Evolutionary conservation across 1,140 invertebrate species (phyloP).

Genomic region (Maconellicoccus hirsutus): DNA sequence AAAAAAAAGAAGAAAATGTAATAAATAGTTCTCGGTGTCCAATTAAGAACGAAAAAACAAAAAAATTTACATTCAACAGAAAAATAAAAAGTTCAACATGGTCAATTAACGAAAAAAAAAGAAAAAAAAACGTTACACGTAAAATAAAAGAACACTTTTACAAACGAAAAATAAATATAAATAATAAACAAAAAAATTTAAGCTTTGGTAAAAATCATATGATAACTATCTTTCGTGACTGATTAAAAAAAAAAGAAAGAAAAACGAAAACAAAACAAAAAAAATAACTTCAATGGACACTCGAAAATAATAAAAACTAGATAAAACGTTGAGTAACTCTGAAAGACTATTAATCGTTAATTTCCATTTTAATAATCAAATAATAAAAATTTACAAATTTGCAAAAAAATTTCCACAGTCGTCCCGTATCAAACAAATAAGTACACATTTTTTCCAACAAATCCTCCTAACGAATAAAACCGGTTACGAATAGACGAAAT

Average conservation of each 20-base stretch:
- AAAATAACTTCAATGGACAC: background rate
- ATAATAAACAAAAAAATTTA: constrained; percentile 16
- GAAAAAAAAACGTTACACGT: background rate
- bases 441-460: background rate
- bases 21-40: constrained; percentile 6
- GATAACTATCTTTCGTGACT: constrained; percentile 17
- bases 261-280: constrained; percentile 16
- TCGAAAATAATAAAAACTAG: background rate
- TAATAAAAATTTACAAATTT: background rate
- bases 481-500: background rate
- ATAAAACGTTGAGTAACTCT: background rate
- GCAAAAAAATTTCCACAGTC: background rate
- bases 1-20: background rate
- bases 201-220: constrained; percentile 20
- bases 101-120: constrained; percentile 14
- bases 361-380: background rate
- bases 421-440: background rate
- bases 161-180: constrained; percentile 6
- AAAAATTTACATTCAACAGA: constrained; percentile 20
- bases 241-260: constrained; percentile 13
- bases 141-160: constrained; percentile 20
- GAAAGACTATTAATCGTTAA: background rate
- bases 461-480: background rate
- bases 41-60: background rate
- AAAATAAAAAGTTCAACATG: constrained; percentile 5